phyloP scores from a whole-genome alignment of 2,113 vertebrate species.

The Callorhinus ursinus region DNA sequence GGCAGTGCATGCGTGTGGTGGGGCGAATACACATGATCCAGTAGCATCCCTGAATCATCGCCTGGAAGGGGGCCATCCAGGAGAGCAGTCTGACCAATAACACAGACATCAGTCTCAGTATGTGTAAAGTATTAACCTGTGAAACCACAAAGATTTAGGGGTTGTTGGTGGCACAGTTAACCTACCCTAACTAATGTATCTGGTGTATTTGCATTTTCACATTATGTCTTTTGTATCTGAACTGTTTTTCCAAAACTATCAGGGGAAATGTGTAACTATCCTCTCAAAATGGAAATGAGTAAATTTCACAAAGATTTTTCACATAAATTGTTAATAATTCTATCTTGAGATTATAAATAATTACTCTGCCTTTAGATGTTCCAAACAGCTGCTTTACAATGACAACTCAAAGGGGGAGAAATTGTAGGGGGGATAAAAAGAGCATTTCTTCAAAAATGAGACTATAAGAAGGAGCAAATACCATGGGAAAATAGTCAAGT shows the following conservation, averaged over 20 bases:
- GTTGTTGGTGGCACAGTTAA: not conserved
- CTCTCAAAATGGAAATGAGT: not conserved
- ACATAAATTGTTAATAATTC: conserved; percentile 1
- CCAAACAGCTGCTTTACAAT: not conserved
- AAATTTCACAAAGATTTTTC: not conserved
- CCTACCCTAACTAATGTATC: not conserved
- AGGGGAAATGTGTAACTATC: not conserved
- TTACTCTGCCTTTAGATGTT: not conserved
- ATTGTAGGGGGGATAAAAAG: not conserved
- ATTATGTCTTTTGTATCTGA: not conserved
- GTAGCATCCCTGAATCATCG: not conserved
- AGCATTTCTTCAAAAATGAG: not conserved
- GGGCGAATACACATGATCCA: not conserved
- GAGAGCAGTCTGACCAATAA: not conserved
- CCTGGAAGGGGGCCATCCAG: not conserved
- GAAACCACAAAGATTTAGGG: not conserved
- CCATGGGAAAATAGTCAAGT: not conserved
- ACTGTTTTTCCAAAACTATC: not conserved
- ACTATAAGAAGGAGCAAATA: not conserved
- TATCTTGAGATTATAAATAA: not conserved
- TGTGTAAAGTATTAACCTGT: not conserved
- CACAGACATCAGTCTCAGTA: no score
- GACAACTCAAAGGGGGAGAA: not conserved
- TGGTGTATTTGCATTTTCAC: not conserved
- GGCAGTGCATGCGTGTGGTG: not conserved